Evolutionary conservation across 2,797 vertebrate genomes (phyloP).

Genomic region (Simalia tracyae): DNA sequence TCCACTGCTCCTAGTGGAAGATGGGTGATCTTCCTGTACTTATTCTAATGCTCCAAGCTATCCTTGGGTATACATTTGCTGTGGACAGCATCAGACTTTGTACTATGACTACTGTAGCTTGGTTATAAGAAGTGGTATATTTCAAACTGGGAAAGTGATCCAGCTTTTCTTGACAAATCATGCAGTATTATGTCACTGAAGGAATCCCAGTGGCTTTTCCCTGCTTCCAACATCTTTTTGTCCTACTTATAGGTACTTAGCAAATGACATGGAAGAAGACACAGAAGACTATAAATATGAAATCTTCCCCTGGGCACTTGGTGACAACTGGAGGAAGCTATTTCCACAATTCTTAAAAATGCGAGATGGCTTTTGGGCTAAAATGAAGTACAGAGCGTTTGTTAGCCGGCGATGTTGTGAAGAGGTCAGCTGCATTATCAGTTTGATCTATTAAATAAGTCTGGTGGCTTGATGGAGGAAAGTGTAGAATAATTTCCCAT

Average conservation of each 20-base stretch:
- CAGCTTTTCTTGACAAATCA: not conserved
- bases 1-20: not conserved
- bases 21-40: not conserved
- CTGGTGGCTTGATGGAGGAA: not conserved
- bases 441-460: not conserved
- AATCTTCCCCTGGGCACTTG: constrained; percentile 69
- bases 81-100: not conserved
- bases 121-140: not conserved
- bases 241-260: constrained; percentile 58
- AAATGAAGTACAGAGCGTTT: constrained; percentile 60
- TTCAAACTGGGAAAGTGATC: not conserved
- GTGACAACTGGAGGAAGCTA: constrained; percentile 43
- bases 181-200: not conserved
- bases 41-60: not conserved
- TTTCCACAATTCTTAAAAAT: constrained; percentile 57
- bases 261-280: constrained; percentile 74
- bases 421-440: constrained; percentile 52
- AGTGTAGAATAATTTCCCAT: not conserved
- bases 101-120: not conserved
- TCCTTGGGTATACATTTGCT: not conserved
- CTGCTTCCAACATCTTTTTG: too few relatives aligned
- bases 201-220: not conserved
- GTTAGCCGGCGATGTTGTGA: constrained; percentile 67
- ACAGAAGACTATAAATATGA: constrained; percentile 67
- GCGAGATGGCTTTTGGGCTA: constrained; percentile 62